phyloP scores from a whole-genome alignment of 2,113 vertebrate genomes.

The Vireo altiloquus region DNA sequence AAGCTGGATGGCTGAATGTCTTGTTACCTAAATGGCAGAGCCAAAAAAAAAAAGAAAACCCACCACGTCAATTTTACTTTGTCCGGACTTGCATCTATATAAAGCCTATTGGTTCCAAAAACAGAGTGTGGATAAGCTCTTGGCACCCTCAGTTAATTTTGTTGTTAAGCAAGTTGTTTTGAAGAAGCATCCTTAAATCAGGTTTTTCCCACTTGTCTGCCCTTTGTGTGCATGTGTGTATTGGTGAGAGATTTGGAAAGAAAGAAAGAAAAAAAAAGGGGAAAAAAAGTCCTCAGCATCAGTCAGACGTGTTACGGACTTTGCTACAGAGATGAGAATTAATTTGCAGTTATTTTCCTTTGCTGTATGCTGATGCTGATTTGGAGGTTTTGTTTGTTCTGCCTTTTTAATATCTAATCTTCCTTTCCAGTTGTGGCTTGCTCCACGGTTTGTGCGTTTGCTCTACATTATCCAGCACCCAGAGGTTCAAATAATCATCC shows the following conservation, averaged over 20 bases:
- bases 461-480: background rate
- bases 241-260: background rate
- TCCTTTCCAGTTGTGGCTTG: constrained; percentile 26
- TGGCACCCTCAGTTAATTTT: background rate
- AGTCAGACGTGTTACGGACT: background rate
- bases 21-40: background rate
- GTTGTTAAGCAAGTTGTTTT: background rate
- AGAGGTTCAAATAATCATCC: constrained; percentile 24
- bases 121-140: background rate
- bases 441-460: background rate
- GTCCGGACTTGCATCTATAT: background rate
- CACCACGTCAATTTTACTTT: background rate
- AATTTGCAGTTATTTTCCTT: constrained; percentile 43
- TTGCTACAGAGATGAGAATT: background rate
- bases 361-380: background rate
- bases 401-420: constrained; percentile 26
- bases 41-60: background rate
- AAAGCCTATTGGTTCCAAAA: background rate
- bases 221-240: background rate
- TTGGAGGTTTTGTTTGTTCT: constrained; percentile 26
- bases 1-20: background rate
- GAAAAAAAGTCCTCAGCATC: background rate
- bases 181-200: constrained; percentile 11
- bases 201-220: background rate
- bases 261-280: background rate